Evolutionary conservation across 2,113 vertebrate species (phyloP), one percentile per base, ranked within the genome.

Genomic region (Myiopsitta monachus): DNA sequence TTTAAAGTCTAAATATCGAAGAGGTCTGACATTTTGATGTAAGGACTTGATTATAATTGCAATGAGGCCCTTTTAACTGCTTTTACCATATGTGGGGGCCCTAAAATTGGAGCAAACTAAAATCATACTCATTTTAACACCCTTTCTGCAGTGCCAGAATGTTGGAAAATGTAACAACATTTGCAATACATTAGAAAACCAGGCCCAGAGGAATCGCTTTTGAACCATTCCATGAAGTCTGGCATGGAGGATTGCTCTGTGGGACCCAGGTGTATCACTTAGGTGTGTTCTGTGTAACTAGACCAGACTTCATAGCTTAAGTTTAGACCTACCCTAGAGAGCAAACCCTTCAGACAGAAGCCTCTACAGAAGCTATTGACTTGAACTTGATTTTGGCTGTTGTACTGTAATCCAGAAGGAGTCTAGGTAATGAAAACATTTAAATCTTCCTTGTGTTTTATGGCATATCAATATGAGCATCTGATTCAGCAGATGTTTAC

Each of bases 1-100:
- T 93, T 94, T n/a, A 28, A 83, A 94, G 67, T 83, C 78, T 94
- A 70, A 94, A 85, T 94, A 93, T 81, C 91, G 63, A 92, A 90
- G 75, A 82, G 83, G 69, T 92, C 73, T 95, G 88, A 86, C 80
- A 88, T 96, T 92, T 75, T 79, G 87, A 93, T 89, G 84, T 91
- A 85, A 95, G 55, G 82, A 85, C 81, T 94, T 59, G 54, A 94
- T 96, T 94, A 64, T 74, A 68, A 91, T 96, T 95, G 74, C 80
- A 92, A 5, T 92, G 92, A 93, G 47, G 28, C 73, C 85, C 28
- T 90, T 94, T 96, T 87, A 94, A 84, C 94, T 93, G 70, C 62
- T 79, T 95, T 77, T 91, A 59, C 91, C 94, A 89, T 95, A 84
- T 76, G 89, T 51, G 92, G 49, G 57, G 67, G 31, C 67, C 69